Conservation (phyloP, 1,140 invertebrate genomes). For the Procambarus virginalis region DNA sequence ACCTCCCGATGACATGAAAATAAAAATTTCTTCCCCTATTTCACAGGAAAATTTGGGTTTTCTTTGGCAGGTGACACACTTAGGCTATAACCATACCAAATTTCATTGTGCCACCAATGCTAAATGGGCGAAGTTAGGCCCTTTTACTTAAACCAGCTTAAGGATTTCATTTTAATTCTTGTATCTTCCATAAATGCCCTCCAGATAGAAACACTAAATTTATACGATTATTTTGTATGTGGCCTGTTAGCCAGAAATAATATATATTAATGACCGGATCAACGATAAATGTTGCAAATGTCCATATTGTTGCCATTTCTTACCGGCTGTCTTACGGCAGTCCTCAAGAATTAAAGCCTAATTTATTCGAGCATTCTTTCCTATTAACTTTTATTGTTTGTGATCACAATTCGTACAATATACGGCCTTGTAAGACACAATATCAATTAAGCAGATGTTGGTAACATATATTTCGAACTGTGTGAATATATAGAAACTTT, state of each 20-base stretch:
- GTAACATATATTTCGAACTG: no score
- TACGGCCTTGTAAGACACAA: no score
- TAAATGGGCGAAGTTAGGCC: slow-evolving; percentile 65
- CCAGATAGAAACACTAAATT: slow-evolving; percentile 43
- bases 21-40: slow-evolving; percentile 53
- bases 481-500: no score
- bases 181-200: slow-evolving; percentile 56
- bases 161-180: slow-evolving; percentile 66
- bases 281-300: not conserved
- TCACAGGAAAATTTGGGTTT: slow-evolving; percentile 65
- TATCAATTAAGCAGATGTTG: no score
- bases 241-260: not conserved
- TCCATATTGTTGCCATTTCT: not conserved
- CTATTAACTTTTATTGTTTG: no score
- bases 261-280: not conserved
- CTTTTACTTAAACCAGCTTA: slow-evolving; percentile 66
- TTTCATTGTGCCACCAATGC: slow-evolving; percentile 68
- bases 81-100: slow-evolving; percentile 66
- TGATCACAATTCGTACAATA: no score
- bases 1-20: slow-evolving; percentile 37
- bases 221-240: slow-evolving; percentile 7
- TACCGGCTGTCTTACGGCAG: no score
- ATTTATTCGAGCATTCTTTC: no score
- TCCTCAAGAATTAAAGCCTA: no score
- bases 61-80: slow-evolving; percentile 58